Percentiles rank a stretch among this genome's conserved stretches.
phyloP scores from a whole-genome alignment of 2,113 vertebrate genomes.

The Salvelinus fontinalis region DNA sequence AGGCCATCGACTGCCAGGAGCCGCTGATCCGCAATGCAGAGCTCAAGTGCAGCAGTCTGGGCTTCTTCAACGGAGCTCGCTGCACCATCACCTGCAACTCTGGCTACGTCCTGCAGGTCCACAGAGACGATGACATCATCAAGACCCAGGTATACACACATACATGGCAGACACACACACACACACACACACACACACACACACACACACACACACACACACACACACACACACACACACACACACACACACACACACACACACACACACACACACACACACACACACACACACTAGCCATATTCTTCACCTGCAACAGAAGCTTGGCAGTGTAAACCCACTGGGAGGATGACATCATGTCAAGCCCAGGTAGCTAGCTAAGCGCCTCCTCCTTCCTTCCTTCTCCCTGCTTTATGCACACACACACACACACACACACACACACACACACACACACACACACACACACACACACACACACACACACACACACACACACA shows the following conservation, averaged over 20 bases:
- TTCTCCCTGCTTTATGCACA: background rate
- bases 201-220: slow-evolving; percentile 26
- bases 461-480: slow-evolving; percentile 4
- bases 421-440: slow-evolving; percentile 8
- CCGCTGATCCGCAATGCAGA: slow-evolving; percentile 84
- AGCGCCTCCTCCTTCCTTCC: slow-evolving; percentile 26
- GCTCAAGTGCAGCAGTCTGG: slow-evolving; percentile 78
- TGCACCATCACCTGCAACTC: slow-evolving; percentile 87
- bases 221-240: slow-evolving; percentile 35
- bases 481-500: slow-evolving; percentile 2
- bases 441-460: slow-evolving; percentile 22
- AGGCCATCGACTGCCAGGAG: slow-evolving; percentile 87
- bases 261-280: slow-evolving; percentile 33
- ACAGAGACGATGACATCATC: slow-evolving; percentile 85
- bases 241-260: slow-evolving; percentile 38
- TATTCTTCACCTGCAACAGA: slow-evolving; percentile 60
- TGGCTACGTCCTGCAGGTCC: slow-evolving; percentile 87
- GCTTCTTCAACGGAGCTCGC: slow-evolving; percentile 84
- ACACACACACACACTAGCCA: slow-evolving; percentile 31
- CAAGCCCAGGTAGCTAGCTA: slow-evolving; percentile 48
- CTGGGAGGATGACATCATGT: slow-evolving; percentile 65
- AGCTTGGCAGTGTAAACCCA: slow-evolving; percentile 51
- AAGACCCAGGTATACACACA: slow-evolving; percentile 83
- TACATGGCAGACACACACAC: slow-evolving; percentile 23
- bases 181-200: slow-evolving; percentile 31